A percentile compares a stretch with the other conserved stretches of the same genome.
Conservation (phyloP, 2,797 vertebrate species). For the Chaunax sp. region DNA sequence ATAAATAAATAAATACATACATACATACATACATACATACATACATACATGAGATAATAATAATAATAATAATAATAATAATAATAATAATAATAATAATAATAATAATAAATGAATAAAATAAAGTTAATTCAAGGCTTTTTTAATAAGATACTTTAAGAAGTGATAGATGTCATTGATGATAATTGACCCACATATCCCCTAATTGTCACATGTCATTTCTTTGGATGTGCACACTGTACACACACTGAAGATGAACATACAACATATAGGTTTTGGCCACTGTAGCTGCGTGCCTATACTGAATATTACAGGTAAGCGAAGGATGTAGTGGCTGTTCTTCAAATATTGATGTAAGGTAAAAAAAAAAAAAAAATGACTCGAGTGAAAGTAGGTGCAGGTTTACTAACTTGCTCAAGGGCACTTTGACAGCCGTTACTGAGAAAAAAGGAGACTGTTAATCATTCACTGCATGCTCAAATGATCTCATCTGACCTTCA, state of each 20-base stretch:
- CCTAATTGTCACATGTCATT: not conserved
- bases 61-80: too few species aligned
- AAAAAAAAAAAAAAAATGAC: conserved; percentile 19
- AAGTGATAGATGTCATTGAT: too few species aligned
- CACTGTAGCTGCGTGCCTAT: not conserved
- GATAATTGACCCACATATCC: too few species aligned
- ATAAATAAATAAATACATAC: too few species aligned
- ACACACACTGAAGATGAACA: not conserved
- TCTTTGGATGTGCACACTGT: not conserved
- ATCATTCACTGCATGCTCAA: conserved; percentile 67
- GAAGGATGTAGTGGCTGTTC: not conserved
- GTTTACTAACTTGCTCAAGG: conserved; percentile 66
- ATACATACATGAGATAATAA: too few species aligned
- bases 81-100: too few species aligned
- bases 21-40: too few species aligned
- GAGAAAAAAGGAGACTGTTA: conserved; percentile 60
- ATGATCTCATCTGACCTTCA: conserved; percentile 73
- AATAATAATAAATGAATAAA: too few species aligned
- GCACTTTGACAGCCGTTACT: conserved; percentile 56
- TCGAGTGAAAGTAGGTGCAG: conserved; percentile 35
- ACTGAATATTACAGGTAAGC: too few species aligned
- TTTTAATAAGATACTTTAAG: too few species aligned
- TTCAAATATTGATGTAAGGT: not conserved
- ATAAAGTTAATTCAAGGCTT: too few species aligned
- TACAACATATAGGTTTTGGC: not conserved